Evolutionary conservation across 2,797 vertebrate species (phyloP), one percentile per base, ranked within the genome.

Genomic region (Lepilemur septentrionalis): DNA sequence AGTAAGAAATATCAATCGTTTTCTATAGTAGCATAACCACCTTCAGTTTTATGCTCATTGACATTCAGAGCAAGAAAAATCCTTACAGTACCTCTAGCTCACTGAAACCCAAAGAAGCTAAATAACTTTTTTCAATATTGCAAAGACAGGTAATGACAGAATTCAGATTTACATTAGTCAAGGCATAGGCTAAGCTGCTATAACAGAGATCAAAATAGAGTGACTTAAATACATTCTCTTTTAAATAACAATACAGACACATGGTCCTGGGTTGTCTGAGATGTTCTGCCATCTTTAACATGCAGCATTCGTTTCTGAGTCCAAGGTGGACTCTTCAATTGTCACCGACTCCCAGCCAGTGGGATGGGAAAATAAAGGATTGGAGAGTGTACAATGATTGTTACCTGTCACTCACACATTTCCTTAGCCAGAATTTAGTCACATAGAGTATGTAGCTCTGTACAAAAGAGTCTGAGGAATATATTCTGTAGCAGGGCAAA

Each of bases 91-190:
- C 17, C 20, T 50, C 7, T 82, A 48, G 38, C 13, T 30, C 23
- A 46, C 3, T 87, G 48, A 82, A 87, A 67, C 69, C 10, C 22
- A 75, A 57, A 92, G 17, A 84, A 11, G 72, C 1, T 25, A 41
- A 84, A 76, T 43, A 48, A 59, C 17, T 70, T 79, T 79, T 52
- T 32, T 78, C 20, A 73, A 12, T 4, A 65, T 41, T 23, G 67
- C 23, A 90, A 84, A 84, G 3, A 4, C 61, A 41, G 30, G 20
- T 61, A 73, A 86, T 67, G 17, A 52, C 22, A 82, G 23, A 92
- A 2, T 38, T 92, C 30, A 41, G 22, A 35, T 84, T 93, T 86
- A 59, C 4, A 22, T 86, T 69, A 48, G 11, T 48, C 69, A 96
- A 82, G 15, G 30, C 46, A 61, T 70, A 63, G 59, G 4, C 20